Conservation (phyloP, 2,888 invertebrate genomes). For the Noctua janthe region DNA sequence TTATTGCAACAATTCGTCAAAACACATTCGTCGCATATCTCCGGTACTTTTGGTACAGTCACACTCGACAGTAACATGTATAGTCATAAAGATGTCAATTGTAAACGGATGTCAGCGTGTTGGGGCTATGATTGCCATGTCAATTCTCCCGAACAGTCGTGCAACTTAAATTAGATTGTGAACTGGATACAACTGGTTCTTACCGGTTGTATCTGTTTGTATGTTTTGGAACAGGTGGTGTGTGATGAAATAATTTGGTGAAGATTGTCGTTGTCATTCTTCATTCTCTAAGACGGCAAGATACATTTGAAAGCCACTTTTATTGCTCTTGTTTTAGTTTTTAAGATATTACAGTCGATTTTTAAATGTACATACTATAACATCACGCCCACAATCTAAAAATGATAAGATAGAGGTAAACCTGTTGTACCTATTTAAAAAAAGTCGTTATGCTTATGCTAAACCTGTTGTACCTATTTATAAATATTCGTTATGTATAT, state of each 20-base stretch:
- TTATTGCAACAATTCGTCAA: conserved; percentile 40
- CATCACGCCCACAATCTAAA: not conserved
- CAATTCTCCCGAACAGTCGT: conserved; percentile 62
- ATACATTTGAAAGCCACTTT: not conserved
- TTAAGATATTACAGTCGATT: not conserved
- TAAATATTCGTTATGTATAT: not conserved
- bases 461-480: not conserved
- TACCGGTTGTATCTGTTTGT: conserved; percentile 38
- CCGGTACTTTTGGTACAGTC: conserved; percentile 47
- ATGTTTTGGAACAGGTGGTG: conserved; percentile 16
- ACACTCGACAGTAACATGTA: conserved; percentile 58
- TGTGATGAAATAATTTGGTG: not conserved
- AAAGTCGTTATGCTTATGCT: not conserved
- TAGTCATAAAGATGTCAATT: conserved; percentile 86
- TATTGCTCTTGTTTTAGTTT: not conserved
- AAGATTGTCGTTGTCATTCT: not conserved
- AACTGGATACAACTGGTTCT: conserved; percentile 46
- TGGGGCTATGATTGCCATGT: conserved; percentile 69
- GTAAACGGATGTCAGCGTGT: conserved; percentile 77
- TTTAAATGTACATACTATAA: not conserved
- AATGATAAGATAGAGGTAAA: not conserved
- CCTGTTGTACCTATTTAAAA: not conserved
- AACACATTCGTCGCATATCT: conserved; percentile 29
- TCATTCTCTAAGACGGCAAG: not conserved
- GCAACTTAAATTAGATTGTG: conserved; percentile 55